Base-by-base conservation (phyloP, 2,113 vertebrate genomes). In the Scomber japonicus region DNA sequence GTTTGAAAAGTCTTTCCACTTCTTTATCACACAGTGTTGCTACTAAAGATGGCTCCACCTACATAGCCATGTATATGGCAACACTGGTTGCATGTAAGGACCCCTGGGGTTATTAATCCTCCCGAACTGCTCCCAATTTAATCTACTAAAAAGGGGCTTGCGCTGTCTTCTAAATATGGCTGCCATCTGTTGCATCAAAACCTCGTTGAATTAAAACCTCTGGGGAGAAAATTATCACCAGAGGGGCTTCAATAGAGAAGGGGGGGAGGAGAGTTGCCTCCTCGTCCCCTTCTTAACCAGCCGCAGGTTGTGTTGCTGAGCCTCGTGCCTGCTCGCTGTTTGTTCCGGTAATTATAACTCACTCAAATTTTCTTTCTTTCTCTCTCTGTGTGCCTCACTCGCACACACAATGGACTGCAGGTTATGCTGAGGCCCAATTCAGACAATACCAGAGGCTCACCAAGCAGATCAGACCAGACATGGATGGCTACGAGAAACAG, bases 391-490 rank as follows among this genome's bases (percentile, higher is more conserved):
- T 35, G 4, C 48, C 55, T 27, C 31, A 54, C 31, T 19, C 50
- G 9, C 35, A 60, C 24, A 12, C 24, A 72, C 13, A 71, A 76
- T 57, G 79, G 24, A 50, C 81, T 71, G 13, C 88, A 97, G 98
- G 98, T 72, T 99, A 97, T 3, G 98, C 98, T 0, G 96, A 98
- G 17, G 98, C 98, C n/a, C 98, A 99, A 77, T 92, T 98, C 67
- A 94, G 98, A 21, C 98, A 99, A 87, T 99, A 99, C 93, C 98
- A 98, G 87, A 83, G 98, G 49, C 91, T 99, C 83, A 98, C 97
- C 1, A 97, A 90, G 89, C 98, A 99, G 94, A 99, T 99, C 93
- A 96, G 93, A 84, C 98, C 98, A 1, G 96, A 99, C 93, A 93
- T 98, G 95, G 96, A 97, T 55, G 71, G 92, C 17, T 99, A 99